Conservation (phyloP, 1,140 invertebrate species). For the Lysiphlebus fabarum region DNA sequence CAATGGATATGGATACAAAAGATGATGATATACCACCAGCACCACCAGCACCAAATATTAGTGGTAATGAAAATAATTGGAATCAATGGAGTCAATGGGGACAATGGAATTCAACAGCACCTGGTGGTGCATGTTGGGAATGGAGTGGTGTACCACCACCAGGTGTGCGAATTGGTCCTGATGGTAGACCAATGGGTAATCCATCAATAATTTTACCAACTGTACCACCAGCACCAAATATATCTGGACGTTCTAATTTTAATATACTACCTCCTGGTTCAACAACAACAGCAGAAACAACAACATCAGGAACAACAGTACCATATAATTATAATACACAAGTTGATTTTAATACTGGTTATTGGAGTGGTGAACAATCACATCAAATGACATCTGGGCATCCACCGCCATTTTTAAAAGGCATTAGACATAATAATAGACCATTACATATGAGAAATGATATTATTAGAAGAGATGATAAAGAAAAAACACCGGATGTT, state of each 20-base stretch:
- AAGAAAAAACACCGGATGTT: slow-evolving; percentile 51
- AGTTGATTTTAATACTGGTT: slow-evolving; percentile 41
- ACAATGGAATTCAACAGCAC: slow-evolving; percentile 38
- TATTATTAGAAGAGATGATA: slow-evolving; percentile 42
- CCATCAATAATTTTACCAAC: slow-evolving; percentile 36
- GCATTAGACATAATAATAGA: slow-evolving; percentile 39
- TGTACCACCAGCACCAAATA: slow-evolving; percentile 49
- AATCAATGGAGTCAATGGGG: slow-evolving; percentile 65
- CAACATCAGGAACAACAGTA: slow-evolving; percentile 44
- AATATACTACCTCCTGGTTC: slow-evolving; percentile 46
- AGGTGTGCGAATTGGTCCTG: slow-evolving; percentile 44
- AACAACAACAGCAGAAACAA: slow-evolving; percentile 42
- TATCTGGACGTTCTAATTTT: slow-evolving; percentile 28
- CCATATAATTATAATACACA: slow-evolving; percentile 52
- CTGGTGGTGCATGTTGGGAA: slow-evolving; percentile 52
- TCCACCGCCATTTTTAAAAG: slow-evolving; percentile 46
- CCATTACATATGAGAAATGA: slow-evolving; percentile 41
- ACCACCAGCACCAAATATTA: slow-evolving; percentile 52
- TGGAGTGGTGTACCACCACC: slow-evolving; percentile 51
- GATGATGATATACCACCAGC: slow-evolving; percentile 57
- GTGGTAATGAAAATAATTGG: slow-evolving; percentile 53
- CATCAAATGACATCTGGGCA: slow-evolving; percentile 33
- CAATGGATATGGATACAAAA: slow-evolving; percentile 78
- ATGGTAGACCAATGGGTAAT: slow-evolving; percentile 52
- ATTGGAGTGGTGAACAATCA: slow-evolving; percentile 50